Percentiles rank a stretch among this genome's conserved stretches.
phyloP scores from a whole-genome alignment of 2,113 vertebrate species.

The Dasypus novemcinctus region DNA sequence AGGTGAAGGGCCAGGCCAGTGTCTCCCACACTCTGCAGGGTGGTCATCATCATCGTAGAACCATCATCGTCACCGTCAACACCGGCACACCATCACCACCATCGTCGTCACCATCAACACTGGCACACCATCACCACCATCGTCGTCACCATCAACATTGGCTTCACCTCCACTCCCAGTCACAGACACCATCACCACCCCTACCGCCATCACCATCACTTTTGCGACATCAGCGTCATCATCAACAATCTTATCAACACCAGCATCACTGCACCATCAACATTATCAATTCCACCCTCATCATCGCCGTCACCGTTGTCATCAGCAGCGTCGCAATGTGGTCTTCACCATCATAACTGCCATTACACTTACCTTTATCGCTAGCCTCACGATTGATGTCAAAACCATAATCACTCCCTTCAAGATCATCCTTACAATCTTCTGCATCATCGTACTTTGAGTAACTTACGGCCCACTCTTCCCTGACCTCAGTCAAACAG shows the following conservation, averaged over 20 bases:
- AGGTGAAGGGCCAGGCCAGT: background rate
- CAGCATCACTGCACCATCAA: background rate
- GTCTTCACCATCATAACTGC: no score
- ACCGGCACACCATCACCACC: no score
- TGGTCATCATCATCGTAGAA: background rate
- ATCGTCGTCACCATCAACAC: no score
- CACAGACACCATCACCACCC: background rate
- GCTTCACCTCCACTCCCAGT: background rate
- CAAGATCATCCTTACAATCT: background rate
- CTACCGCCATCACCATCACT: background rate
- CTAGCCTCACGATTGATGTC: background rate
- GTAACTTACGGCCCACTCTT: background rate
- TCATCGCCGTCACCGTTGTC: background rate
- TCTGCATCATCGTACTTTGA: background rate
- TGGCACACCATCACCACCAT: no score
- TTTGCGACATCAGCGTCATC: background rate
- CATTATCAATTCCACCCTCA: background rate
- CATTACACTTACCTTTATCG: background rate
- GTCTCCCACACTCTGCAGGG: background rate
- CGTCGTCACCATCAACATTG: background rate
- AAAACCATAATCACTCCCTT: background rate
- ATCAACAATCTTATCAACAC: background rate
- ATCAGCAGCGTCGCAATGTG: no score
- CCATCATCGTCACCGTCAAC: background rate
- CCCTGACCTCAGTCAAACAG: background rate